Evolutionary conservation across 2,888 invertebrate species (phyloP).

Genomic region (Mechanitis mazaeus): DNA sequence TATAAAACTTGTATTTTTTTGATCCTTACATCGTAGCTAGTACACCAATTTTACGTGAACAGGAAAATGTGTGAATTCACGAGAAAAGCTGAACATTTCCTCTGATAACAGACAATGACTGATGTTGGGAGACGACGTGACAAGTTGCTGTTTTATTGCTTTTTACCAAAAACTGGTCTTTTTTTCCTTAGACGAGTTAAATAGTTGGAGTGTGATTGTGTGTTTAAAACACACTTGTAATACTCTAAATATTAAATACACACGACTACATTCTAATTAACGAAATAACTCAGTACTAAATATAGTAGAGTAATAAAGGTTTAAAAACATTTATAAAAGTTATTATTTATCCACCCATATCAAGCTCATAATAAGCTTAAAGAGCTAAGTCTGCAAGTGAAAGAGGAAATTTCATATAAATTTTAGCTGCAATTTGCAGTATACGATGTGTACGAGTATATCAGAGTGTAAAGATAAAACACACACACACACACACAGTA

Average conservation of each 20-base stretch:
- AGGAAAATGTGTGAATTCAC: slow-evolving; percentile 4
- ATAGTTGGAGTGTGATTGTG: too few species aligned
- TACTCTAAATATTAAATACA: too few species aligned
- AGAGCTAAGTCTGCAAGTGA: slow-evolving; percentile 26
- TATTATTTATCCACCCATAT: slow-evolving; percentile 24
- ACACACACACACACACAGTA: too few species aligned
- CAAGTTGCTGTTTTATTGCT: slow-evolving; percentile 24
- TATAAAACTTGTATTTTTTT: background rate
- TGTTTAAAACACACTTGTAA: too few species aligned
- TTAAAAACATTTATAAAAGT: slow-evolving; percentile 18
- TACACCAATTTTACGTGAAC: slow-evolving; percentile 3
- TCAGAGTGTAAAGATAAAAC: too few species aligned
- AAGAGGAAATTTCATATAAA: slow-evolving; percentile 30
- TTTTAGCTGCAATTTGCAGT: slow-evolving; percentile 27
- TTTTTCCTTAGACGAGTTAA: background rate
- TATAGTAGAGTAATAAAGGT: slow-evolving; percentile 24
- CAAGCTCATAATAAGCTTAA: slow-evolving; percentile 29
- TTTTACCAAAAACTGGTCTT: slow-evolving; percentile 1
- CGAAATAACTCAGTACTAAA: slow-evolving; percentile 9
- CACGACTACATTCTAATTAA: too few species aligned
- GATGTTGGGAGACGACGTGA: slow-evolving; percentile 37
- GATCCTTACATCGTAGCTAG: background rate
- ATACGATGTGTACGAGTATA: background rate
- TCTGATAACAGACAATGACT: slow-evolving; percentile 45
- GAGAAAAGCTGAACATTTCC: slow-evolving; percentile 18